Base-by-base conservation (phyloP, 2,888 invertebrate genomes). In the Drosophila kokeensis region DNA sequence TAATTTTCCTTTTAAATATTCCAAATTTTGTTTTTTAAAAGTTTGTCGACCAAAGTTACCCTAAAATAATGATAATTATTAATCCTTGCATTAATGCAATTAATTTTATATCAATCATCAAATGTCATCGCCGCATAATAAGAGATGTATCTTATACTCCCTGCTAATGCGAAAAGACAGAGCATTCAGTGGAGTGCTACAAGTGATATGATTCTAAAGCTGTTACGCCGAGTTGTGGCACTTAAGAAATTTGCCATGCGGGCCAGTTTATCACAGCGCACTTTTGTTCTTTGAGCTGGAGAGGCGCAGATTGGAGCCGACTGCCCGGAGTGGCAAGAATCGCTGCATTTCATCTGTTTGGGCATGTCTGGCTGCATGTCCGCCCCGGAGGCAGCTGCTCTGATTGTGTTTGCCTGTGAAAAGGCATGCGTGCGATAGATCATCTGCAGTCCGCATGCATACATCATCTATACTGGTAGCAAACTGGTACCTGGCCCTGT, bases 351-450 rank as follows among this genome's bases (percentile, higher is more conserved):
- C 59, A 79, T 69, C 76, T 62, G 45, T 45, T 55, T 13, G 53
- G 42, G 61, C 62, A 70, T 70, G 70, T 55, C 49, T 63, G 58
- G 30, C 58, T 74, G 63, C 65, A 61, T 79, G 76, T 83, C 81
- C 81, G 67, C 74, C 80, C 50, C 62, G 55, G 15, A 38, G 38
- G 57, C 53, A 48, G n/a, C 53, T 81, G 75, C 84, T 81, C 75
- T 86, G 87, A 86, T 90, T 85, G 81, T 90, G 84, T 89, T 90
- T 85, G 72, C 79, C 60, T 72, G 81, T 32, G 24, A n/a, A n/a
- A n/a, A n/a, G 73, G 71, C 71, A 73, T 83, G 87, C 89, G 79
- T 89, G 90, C 90, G 68, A 82, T 74, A 89, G 85, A 90, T 85
- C 89, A 90, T 90, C 85, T 75, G 48, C 60, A 63, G 57, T 60